Evolutionary conservation across 2,797 vertebrate genomes (phyloP).

Genomic region (Capromys pilorides): DNA sequence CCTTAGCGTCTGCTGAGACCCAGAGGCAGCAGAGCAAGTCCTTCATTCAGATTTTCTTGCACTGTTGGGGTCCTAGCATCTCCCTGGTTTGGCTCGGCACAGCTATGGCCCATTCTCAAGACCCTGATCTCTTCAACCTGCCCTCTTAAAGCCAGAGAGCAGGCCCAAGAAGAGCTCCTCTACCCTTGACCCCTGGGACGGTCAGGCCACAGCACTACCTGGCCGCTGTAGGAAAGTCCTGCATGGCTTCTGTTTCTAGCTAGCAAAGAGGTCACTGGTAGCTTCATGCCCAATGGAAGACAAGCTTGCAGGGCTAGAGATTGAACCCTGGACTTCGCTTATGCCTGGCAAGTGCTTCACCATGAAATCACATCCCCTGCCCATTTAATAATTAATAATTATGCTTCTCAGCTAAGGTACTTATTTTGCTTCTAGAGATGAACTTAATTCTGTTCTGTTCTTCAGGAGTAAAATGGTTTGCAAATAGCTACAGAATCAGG

Average conservation of each 20-base stretch:
- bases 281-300: neutral
- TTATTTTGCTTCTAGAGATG: conserved; percentile 25
- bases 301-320: neutral
- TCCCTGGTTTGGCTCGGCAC: neutral
- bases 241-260: neutral
- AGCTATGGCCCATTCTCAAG: neutral
- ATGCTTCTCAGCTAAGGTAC: neutral
- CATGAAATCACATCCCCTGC: neutral
- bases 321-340: neutral
- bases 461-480: neutral
- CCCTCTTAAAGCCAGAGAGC: neutral
- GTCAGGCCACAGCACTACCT: neutral
- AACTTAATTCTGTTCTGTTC: neutral
- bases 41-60: neutral
- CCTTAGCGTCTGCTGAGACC: neutral
- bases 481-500: neutral
- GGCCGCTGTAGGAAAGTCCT: neutral
- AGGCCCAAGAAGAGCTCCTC: neutral
- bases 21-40: neutral
- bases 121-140: neutral
- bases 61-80: neutral
- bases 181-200: neutral
- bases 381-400: neutral
- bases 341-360: neutral
- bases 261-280: neutral